A percentile compares a stretch with the other conserved stretches of the same genome.
Evolutionary conservation across 2,797 vertebrate genomes (phyloP).

Genomic region (Sparus aurata): DNA sequence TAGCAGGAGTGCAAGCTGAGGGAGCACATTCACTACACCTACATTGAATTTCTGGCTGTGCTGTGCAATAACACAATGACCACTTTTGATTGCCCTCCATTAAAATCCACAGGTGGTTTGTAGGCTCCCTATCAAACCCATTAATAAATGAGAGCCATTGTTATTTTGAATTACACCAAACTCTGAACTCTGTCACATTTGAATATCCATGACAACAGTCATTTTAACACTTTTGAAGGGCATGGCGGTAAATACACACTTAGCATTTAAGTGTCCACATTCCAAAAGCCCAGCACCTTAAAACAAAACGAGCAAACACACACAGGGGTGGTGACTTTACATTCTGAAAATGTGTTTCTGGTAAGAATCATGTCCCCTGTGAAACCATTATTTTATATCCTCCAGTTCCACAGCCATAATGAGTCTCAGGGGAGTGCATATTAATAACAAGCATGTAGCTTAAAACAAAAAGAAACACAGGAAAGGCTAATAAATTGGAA

Average conservation of each 20-base stretch:
- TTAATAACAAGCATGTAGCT: constrained; percentile 55
- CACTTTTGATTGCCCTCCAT: constrained; percentile 49
- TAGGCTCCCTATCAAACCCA: constrained; percentile 40
- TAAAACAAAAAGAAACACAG: constrained; percentile 55
- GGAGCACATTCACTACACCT: constrained; percentile 44
- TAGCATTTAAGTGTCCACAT: constrained; percentile 42
- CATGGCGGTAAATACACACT: constrained; percentile 38
- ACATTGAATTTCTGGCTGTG: constrained; percentile 24
- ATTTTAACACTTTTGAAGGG: constrained; percentile 38
- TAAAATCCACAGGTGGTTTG: constrained; percentile 59
- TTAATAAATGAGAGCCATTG: constrained; percentile 41
- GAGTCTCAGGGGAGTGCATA: constrained; percentile 66
- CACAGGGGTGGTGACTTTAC: constrained; percentile 28
- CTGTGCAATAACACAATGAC: constrained; percentile 34
- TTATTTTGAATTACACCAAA: constrained; percentile 36
- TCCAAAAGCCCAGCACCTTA: constrained; percentile 27
- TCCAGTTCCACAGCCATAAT: constrained; percentile 74
- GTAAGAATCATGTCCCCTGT: constrained; percentile 61
- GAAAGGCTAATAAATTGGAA: constrained; percentile 53
- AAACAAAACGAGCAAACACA: constrained; percentile 45
- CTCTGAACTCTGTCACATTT: constrained; percentile 44
- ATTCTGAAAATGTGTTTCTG: constrained; percentile 49
- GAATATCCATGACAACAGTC: constrained; percentile 60
- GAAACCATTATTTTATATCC: constrained; percentile 81
- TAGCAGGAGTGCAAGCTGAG: constrained; percentile 39